Evolutionary conservation across 2,113 vertebrate species (phyloP).

Genomic region (Synchiropus splendidus): DNA sequence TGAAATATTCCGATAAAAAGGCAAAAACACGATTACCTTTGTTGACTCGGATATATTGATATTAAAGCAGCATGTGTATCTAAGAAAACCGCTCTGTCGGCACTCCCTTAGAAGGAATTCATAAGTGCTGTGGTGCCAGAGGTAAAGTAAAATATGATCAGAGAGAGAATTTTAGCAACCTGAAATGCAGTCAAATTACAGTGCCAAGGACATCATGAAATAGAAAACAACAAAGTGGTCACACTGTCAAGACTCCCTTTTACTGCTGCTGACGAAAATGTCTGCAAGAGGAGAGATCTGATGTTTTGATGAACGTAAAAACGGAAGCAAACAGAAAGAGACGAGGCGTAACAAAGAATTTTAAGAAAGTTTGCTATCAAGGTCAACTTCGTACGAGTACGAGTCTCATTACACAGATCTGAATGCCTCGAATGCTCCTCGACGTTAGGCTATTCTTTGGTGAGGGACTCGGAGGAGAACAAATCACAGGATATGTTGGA

Average conservation of each 20-base stretch:
- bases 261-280: constrained; percentile 22
- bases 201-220: constrained; percentile 10
- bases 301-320: constrained; percentile 8
- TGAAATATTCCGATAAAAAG: constrained; percentile 21
- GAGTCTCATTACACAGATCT: too few relatives aligned
- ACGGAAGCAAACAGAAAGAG: not conserved
- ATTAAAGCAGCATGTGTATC: constrained; percentile 15
- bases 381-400: too few relatives aligned
- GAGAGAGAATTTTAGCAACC: constrained; percentile 15
- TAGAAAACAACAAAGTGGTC: constrained; percentile 6
- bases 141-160: constrained; percentile 19
- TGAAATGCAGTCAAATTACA: constrained; percentile 12
- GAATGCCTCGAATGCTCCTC: too few relatives aligned
- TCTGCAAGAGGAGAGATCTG: constrained; percentile 4
- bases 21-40: constrained; percentile 26
- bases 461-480: too few relatives aligned
- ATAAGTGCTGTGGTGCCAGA: constrained; percentile 10
- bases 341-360: constrained; percentile 1
- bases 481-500: too few relatives aligned
- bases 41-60: constrained; percentile 36
- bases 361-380: too few relatives aligned
- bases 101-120: constrained; percentile 15
- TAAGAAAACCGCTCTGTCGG: constrained; percentile 13
- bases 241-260: constrained; percentile 8
- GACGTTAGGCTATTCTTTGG: too few relatives aligned